Evolutionary conservation across 2,797 vertebrate genomes (phyloP).

Genomic region (Decapterus maruadsi): DNA sequence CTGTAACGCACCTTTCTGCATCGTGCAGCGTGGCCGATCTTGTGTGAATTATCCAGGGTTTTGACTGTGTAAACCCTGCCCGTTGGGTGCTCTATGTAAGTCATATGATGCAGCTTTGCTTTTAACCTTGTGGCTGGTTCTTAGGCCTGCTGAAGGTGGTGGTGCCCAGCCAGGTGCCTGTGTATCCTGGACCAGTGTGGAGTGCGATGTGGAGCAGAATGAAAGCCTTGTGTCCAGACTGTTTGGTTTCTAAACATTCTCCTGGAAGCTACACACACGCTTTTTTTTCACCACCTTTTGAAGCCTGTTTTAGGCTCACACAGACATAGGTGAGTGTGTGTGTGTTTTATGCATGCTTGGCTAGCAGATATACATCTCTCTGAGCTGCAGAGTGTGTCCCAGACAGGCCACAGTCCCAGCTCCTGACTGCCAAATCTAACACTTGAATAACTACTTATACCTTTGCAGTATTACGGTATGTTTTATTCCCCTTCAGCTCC

Average conservation of each 20-base stretch:
- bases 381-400: slow-evolving; percentile 63
- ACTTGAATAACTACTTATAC: slow-evolving; percentile 67
- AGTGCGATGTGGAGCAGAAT: slow-evolving; percentile 63
- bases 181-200: slow-evolving; percentile 51
- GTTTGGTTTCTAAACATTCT: slow-evolving; percentile 78
- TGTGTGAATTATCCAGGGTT: neutral
- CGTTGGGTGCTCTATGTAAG: neutral
- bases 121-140: slow-evolving; percentile 38
- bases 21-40: neutral
- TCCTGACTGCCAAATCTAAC: slow-evolving; percentile 71
- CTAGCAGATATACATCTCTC: slow-evolving; percentile 64
- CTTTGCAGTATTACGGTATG: slow-evolving; percentile 69
- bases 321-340: slow-evolving; percentile 49
- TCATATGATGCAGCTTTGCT: slow-evolving; percentile 17
- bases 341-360: slow-evolving; percentile 63
- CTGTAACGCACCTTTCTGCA: neutral
- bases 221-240: slow-evolving; percentile 71
- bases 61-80: neutral
- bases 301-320: slow-evolving; percentile 56
- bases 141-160: slow-evolving; percentile 15
- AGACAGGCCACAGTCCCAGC: slow-evolving; percentile 65
- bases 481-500: slow-evolving; percentile 77
- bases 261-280: slow-evolving; percentile 73
- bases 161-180: slow-evolving; percentile 54
- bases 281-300: slow-evolving; percentile 50